Percentiles rank a stretch among this genome's conserved stretches.
Evolutionary conservation across 2,888 invertebrate genomes (phyloP).

Genomic region (Temnothorax rugatulus): DNA sequence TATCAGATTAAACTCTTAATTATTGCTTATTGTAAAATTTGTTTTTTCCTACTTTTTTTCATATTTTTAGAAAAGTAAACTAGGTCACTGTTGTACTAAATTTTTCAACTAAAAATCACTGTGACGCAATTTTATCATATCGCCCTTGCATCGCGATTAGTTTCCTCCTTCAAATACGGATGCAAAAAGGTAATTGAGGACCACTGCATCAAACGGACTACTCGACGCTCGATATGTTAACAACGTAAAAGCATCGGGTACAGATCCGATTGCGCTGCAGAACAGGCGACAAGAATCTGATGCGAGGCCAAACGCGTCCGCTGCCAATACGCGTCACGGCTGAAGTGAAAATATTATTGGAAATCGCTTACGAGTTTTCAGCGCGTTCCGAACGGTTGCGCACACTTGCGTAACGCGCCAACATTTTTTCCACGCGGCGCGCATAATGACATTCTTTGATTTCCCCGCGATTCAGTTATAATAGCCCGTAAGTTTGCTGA

Average conservation of each 20-base stretch:
- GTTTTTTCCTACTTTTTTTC: not conserved
- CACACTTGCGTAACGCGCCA: constrained; percentile 28
- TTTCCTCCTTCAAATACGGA: not conserved
- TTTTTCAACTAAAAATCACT: not conserved
- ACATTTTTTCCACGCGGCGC: constrained; percentile 33
- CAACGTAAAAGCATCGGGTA: constrained; percentile 41
- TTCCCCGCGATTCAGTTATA: constrained; percentile 32
- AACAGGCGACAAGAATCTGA: constrained; percentile 45
- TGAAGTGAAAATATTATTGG: constrained; percentile 55
- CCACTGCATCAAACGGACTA: not conserved
- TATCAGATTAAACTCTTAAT: not conserved
- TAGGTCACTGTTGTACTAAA: not conserved
- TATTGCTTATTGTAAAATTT: not conserved
- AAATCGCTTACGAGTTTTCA: constrained; percentile 56
- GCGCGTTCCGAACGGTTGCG: constrained; percentile 27
- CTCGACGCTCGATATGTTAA: constrained; percentile 37
- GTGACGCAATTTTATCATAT: not conserved
- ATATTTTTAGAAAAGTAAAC: not conserved
- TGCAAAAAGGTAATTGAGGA: not conserved
- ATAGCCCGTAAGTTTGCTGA: not conserved
- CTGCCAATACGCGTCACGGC: constrained; percentile 54
- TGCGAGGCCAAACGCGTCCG: constrained; percentile 51
- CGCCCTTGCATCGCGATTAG: not conserved
- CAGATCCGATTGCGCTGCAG: constrained; percentile 48
- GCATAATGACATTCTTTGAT: constrained; percentile 53